Conservation (phyloP, 2,113 vertebrate genomes). For the Mobula hypostoma region DNA sequence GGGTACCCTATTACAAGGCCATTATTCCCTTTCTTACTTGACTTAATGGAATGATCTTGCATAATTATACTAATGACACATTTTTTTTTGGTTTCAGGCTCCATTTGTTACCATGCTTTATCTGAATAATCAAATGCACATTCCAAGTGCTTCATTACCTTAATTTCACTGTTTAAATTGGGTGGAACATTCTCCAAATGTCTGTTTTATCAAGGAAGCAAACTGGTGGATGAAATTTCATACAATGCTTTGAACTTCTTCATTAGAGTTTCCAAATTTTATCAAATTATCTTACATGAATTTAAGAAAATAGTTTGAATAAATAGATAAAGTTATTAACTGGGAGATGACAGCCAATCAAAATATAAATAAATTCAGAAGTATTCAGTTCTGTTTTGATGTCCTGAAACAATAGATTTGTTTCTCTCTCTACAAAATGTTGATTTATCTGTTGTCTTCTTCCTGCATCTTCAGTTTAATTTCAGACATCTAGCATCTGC, state of each 20-base stretch:
- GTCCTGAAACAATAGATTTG: too few species aligned
- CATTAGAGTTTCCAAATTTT: neutral
- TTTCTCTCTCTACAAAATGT: too few species aligned
- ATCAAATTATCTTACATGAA: too few species aligned
- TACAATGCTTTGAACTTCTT: neutral
- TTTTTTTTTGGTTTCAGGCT: slow-evolving; percentile 47
- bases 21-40: slow-evolving; percentile 50
- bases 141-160: slow-evolving; percentile 50
- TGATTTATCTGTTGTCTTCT: too few species aligned
- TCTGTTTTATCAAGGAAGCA: neutral
- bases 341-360: neutral
- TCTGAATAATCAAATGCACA: slow-evolving; percentile 42
- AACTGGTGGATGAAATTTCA: neutral
- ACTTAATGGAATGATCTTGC: slow-evolving; percentile 53
- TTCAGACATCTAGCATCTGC: too few species aligned
- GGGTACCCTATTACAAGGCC: slow-evolving; percentile 45
- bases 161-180: slow-evolving; percentile 49
- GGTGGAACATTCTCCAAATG: neutral
- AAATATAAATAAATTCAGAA: neutral
- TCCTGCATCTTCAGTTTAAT: too few species aligned
- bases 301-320: neutral
- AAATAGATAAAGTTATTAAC: neutral
- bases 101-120: slow-evolving; percentile 49
- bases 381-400: too few species aligned
- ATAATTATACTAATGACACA: slow-evolving; percentile 51